Conservation (phyloP, 2,888 invertebrate species). For the Amorpha juglandis region DNA sequence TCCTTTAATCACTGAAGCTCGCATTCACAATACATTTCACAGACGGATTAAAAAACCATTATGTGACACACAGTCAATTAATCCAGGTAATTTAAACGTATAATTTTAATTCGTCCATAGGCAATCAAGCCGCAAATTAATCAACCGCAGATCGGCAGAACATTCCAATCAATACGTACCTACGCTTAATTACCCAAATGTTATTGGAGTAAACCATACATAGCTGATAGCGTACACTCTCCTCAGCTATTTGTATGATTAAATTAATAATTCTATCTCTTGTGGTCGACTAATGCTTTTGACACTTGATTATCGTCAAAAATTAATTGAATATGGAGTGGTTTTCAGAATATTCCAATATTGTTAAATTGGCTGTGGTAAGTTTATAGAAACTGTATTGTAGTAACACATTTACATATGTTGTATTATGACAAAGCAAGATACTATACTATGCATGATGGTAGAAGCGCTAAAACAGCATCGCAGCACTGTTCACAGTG, state of each 20-base stretch:
- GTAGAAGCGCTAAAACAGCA: neutral
- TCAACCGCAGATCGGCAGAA: constrained; percentile 49
- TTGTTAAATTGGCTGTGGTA: neutral
- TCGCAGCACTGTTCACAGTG: neutral
- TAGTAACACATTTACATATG: neutral
- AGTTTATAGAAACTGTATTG: neutral
- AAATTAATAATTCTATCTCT: constrained; percentile 12
- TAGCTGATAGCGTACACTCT: neutral
- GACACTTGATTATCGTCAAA: constrained; percentile 16
- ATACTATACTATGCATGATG: neutral
- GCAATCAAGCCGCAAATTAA: constrained; percentile 47
- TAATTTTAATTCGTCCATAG: constrained; percentile 35
- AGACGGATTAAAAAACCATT: neutral
- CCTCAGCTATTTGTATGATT: constrained; percentile 20
- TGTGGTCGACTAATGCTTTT: constrained; percentile 13
- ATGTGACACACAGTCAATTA: constrained; percentile 12
- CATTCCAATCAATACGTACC: constrained; percentile 45
- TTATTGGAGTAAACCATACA: constrained; percentile 27
- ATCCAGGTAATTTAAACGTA: constrained; percentile 27
- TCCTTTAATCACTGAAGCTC: neutral
- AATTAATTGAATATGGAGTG: neutral
- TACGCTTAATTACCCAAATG: constrained; percentile 46
- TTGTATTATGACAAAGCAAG: neutral
- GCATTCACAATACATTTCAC: neutral
- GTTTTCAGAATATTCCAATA: neutral